Base-by-base conservation (phyloP, 2,888 invertebrate genomes). In the Drosophila atripex region DNA sequence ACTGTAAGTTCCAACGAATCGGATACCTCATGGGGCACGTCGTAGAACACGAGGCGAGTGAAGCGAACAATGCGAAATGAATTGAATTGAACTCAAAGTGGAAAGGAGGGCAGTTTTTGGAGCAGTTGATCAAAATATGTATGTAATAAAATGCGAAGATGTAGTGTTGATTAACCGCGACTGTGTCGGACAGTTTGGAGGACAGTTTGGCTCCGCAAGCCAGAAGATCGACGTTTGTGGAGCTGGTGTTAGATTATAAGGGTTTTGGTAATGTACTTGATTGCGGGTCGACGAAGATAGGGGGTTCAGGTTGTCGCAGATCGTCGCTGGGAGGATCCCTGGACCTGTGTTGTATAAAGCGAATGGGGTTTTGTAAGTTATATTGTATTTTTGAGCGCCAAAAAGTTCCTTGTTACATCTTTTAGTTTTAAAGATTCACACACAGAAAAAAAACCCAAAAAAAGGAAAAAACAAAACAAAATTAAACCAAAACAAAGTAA, bases 81-180 rank as follows among this genome's bases (percentile, higher is more conserved):
- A 53, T 16, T 55, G 18, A 54, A 51, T 43, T 23, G 46, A 32
- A 41, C 68, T 55, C 23, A 25, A 47, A 47, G 46, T 35, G 38
- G 43, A 51, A 41, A 68, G 58, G 57, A 78, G 51, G 61, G 72
- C 76, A 73, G 79, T 70, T 82, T 76, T 76, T 75, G 83, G 89
- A 89, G 89, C 89, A 89, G 80, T 86, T 89, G 90, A 90, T 89
- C 89, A 90, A 90, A 89, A 89, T 86, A 80, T 80, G 89, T 77
- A 73, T 87, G 80, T 84, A 82, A 75, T 72, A 66, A 72, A 79
- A 79, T 68, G 49, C 49, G 50, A 53, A 32, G 63, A 50, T 55
- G 65, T 80, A 79, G 77, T 80, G 86, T 76, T 82, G 86, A 73
- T 63, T 65, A 77, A 83, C 85, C 52, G 65, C 49, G 57, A 59